These are phyloP conservation scores for Pseudorhiza aurosa DNA, from an alignment of 30 jellyfish, hydroid and myxozoan genomes.

Conservation along the genomic window DNA sequence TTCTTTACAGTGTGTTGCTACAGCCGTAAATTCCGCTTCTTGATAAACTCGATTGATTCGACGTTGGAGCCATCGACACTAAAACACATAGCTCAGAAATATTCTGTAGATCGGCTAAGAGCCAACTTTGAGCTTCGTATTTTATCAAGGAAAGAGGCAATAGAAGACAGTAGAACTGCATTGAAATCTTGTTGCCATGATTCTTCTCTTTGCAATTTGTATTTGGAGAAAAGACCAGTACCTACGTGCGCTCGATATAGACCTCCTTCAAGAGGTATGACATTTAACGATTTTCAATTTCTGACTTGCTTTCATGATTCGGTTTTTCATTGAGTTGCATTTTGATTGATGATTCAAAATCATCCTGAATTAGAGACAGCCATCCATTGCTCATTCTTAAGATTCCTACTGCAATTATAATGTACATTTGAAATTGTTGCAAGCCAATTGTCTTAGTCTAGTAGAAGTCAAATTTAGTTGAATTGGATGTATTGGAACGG, in stretches of 20 bases:
- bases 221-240: constrained; percentile 1
- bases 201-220: background rate
- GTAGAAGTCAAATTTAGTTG: no score
- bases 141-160: background rate
- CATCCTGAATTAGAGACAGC: no score
- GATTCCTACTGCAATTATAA: no score
- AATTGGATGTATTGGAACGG: no score
- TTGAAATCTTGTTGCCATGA: background rate
- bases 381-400: no score
- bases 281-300: no score
- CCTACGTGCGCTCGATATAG: background rate
- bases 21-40: background rate
- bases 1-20: constrained; percentile 11
- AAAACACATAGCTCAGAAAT: background rate
- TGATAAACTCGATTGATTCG: background rate
- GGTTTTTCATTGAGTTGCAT: no score
- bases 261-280: constrained; percentile 32
- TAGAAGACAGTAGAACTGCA: background rate
- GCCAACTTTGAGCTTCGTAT: background rate
- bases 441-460: no score
- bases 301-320: no score
- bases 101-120: background rate
- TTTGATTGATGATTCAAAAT: no score
- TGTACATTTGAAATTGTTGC: no score
- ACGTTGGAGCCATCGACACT: background rate